phyloP scores from a whole-genome alignment of 2,797 vertebrate genomes.

The Sorex maritimensis region DNA sequence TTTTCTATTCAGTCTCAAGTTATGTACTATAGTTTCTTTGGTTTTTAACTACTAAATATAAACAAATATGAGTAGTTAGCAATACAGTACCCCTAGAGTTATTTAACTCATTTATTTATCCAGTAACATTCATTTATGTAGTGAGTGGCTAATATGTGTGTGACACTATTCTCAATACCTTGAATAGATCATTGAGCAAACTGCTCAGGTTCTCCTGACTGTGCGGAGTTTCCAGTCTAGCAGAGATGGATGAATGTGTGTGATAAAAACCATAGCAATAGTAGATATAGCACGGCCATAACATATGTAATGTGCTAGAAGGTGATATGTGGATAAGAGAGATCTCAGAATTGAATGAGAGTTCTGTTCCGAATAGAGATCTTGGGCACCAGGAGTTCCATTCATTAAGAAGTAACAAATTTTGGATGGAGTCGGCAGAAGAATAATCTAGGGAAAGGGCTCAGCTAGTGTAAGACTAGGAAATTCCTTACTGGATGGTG shows the following conservation, averaged over 20 bases:
- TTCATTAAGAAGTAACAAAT: neutral
- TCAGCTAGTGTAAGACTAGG: neutral
- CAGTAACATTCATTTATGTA: neutral
- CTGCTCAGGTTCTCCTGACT: neutral
- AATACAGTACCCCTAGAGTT: neutral
- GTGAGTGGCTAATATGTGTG: neutral
- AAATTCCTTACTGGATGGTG: too few species aligned
- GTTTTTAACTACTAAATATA: conserved; percentile 40
- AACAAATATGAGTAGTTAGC: neutral
- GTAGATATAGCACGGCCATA: neutral
- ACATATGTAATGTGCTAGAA: neutral
- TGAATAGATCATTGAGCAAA: neutral
- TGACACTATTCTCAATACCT: neutral
- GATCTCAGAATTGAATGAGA: neutral
- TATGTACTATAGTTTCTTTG: conserved; percentile 2
- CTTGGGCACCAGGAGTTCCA: neutral
- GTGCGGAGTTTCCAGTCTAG: neutral
- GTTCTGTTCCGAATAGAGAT: neutral
- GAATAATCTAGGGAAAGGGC: neutral
- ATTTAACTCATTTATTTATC: conserved; percentile 24
- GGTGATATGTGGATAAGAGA: neutral
- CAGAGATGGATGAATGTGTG: neutral
- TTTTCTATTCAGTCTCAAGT: neutral
- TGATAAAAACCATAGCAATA: neutral
- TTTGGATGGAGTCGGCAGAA: neutral